Evolutionary conservation across 2,113 vertebrate species (phyloP).

Genomic region (Tyto alba): DNA sequence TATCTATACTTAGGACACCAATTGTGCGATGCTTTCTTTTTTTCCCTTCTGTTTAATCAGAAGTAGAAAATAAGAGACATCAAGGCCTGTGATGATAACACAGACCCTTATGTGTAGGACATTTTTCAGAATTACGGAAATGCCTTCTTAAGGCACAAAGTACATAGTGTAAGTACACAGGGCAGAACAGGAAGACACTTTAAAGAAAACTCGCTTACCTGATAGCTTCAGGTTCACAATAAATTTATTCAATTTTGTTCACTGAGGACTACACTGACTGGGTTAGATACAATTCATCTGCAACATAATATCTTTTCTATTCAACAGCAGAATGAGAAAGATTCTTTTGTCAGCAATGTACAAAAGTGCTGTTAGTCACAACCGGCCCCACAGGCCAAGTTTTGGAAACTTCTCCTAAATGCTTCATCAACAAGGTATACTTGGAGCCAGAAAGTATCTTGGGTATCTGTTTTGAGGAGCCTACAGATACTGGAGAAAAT

Average conservation of each 20-base stretch:
- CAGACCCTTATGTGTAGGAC: fast-evolving
- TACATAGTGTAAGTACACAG: neutral
- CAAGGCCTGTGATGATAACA: neutral
- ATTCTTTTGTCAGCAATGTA: neutral
- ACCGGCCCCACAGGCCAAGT: neutral
- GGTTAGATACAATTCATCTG: neutral
- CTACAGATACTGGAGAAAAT: too few species aligned
- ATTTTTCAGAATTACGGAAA: neutral
- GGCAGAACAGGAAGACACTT: neutral
- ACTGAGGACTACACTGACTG: neutral
- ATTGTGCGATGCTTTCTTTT: neutral
- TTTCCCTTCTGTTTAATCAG: neutral
- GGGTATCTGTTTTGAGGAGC: neutral
- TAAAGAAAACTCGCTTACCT: neutral
- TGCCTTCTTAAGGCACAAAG: neutral
- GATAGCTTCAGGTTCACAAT: neutral
- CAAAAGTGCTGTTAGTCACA: neutral
- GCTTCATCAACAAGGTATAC: neutral
- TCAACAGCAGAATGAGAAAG: neutral
- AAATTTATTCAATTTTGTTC: neutral
- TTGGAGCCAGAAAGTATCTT: neutral
- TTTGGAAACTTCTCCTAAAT: neutral
- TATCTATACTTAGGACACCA: neutral
- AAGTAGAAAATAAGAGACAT: neutral
- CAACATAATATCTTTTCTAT: neutral